Evolutionary conservation across 2,797 vertebrate species (phyloP).

Genomic region (Pseudochirops cupreus): DNA sequence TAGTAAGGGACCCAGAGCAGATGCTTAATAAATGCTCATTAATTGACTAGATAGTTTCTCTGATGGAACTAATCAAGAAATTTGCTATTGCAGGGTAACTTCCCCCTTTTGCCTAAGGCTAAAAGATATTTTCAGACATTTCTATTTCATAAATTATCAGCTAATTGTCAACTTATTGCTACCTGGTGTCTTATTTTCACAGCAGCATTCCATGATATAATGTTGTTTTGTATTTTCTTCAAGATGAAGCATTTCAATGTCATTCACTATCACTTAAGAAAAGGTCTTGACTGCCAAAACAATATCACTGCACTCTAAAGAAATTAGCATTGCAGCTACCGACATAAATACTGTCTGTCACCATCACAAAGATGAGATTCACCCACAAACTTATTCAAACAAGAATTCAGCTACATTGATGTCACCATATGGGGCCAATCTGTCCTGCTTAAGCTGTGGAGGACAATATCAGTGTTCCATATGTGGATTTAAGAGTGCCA

Average conservation of each 20-base stretch:
- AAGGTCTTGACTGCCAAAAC: constrained; percentile 60
- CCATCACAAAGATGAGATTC: constrained; percentile 23
- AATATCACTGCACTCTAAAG: constrained; percentile 34
- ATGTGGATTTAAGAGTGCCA: constrained; percentile 51
- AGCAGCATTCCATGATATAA: constrained; percentile 5
- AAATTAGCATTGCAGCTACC: constrained; percentile 51
- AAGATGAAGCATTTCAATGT: constrained; percentile 51
- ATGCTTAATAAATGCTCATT: neutral
- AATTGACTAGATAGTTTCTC: neutral
- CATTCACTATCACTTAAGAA: constrained; percentile 22
- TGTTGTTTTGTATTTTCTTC: neutral
- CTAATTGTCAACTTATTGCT: neutral
- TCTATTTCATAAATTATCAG: neutral
- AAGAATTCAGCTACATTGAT: neutral
- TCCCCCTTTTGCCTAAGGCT: neutral
- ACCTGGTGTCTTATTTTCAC: constrained; percentile 38
- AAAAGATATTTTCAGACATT: neutral
- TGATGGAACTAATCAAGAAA: neutral
- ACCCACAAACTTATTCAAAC: constrained; percentile 16
- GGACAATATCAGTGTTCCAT: constrained; percentile 57
- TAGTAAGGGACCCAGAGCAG: neutral
- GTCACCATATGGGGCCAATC: constrained; percentile 50
- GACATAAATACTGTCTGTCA: constrained; percentile 39
- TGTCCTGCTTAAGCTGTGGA: constrained; percentile 56
- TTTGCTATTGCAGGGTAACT: neutral